phyloP scores from a whole-genome alignment of 1,140 invertebrate genomes.

The Rhynchophorus ferrugineus region DNA sequence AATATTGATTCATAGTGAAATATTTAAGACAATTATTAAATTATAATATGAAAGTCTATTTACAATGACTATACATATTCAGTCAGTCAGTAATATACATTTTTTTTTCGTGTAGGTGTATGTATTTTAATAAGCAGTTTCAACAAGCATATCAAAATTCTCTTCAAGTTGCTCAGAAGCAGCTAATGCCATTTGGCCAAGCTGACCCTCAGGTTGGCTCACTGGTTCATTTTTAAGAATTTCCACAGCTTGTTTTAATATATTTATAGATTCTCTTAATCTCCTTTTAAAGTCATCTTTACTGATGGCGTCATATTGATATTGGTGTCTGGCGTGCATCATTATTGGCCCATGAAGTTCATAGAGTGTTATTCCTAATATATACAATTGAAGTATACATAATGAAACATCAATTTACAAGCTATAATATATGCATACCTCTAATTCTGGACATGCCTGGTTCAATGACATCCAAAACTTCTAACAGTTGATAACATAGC shows the following conservation, averaged over 20 bases:
- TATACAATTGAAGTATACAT: no score
- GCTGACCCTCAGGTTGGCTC: conserved; percentile 60
- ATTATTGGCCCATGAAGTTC: conserved; percentile 70
- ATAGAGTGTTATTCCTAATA: conserved; percentile 62
- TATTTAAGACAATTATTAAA: no score
- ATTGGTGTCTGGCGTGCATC: conserved; percentile 58
- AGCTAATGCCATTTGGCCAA: conserved; percentile 53
- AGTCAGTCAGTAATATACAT: no score
- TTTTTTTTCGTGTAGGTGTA: no score
- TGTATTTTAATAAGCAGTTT: conserved; percentile 26
- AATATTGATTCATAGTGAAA: no score
- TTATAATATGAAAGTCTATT: no score
- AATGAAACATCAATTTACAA: no score
- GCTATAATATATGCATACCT: conserved; percentile 42
- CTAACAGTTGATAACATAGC: conserved; percentile 58
- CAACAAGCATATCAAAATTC: conserved; percentile 50
- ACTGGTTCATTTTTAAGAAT: conserved; percentile 61
- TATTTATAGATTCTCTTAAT: conserved; percentile 54
- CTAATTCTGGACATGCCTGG: conserved; percentile 67
- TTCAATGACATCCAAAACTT: conserved; percentile 62
- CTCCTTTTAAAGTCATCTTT: conserved; percentile 54
- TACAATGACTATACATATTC: no score
- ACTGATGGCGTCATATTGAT: conserved; percentile 50
- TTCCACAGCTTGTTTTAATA: conserved; percentile 50
- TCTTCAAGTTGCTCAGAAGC: conserved; percentile 54